A percentile compares a stretch with the other conserved stretches of the same genome.
phyloP scores from a whole-genome alignment of 2,797 vertebrate species.

The Meriones psammophilus region DNA sequence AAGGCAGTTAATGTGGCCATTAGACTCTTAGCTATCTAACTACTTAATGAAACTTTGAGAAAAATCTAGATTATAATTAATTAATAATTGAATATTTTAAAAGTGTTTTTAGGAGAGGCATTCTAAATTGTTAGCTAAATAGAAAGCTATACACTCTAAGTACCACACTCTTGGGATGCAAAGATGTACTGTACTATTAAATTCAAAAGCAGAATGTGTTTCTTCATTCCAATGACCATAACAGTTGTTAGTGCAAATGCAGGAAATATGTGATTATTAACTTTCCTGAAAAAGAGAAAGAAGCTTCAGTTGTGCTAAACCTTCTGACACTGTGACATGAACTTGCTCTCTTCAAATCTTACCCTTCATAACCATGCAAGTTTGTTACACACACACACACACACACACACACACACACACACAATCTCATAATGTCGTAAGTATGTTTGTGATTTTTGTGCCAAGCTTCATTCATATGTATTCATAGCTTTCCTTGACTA shows the following conservation, averaged over 20 bases:
- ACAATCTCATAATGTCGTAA: not conserved
- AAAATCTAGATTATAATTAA: constrained; percentile 25
- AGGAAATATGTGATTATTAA: not conserved
- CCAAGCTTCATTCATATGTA: not conserved
- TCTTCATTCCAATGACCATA: constrained; percentile 13
- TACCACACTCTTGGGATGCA: not conserved
- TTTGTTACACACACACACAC: not conserved
- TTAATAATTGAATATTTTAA: constrained; percentile 61
- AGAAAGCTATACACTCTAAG: not conserved
- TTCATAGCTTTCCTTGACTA: not conserved
- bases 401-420: not conserved
- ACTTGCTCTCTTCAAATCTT: not conserved
- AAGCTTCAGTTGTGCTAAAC: not conserved
- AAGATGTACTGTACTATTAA: not conserved
- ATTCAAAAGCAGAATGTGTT: not conserved
- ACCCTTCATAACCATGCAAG: not conserved
- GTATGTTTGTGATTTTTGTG: not conserved
- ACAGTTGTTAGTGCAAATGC: not conserved
- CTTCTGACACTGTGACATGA: not conserved
- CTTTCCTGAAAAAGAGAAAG: not conserved
- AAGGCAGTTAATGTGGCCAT: constrained; percentile 12
- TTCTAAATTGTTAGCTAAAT: constrained; percentile 24
- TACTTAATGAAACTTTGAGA: constrained; percentile 36
- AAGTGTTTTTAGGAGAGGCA: constrained; percentile 26
- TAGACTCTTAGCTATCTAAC: constrained; percentile 33